These are phyloP conservation scores for Thecophora atra DNA, from an alignment of 2,888 invertebrate species.

Conservation along the genomic window DNA sequence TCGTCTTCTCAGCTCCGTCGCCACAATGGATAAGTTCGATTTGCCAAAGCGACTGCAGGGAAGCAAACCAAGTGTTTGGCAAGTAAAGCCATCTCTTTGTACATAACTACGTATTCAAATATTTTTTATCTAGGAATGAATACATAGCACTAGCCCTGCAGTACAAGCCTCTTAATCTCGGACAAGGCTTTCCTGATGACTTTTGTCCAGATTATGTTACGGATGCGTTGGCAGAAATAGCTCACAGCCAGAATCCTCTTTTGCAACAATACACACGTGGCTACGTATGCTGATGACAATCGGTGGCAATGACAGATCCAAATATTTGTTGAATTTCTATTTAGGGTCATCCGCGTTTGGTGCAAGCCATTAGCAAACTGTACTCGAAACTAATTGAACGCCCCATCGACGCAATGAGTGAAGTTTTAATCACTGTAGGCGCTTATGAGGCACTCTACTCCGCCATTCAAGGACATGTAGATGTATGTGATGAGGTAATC, in stretches of 20 bases:
- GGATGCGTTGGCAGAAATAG: conserved; percentile 76
- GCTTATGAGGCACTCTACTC: conserved; percentile 95
- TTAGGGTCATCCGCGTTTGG: conserved; percentile 91
- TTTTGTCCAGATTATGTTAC: conserved; percentile 85
- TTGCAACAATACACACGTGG: conserved; percentile 94
- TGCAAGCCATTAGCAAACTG: conserved; percentile 83
- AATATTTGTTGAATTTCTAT: not conserved
- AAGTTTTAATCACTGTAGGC: conserved; percentile 89
- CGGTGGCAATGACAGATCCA: no score
- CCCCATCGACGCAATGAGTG: conserved; percentile 83
- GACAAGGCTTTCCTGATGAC: conserved; percentile 96
- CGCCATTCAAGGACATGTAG: conserved; percentile 84
- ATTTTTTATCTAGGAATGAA: conserved; percentile 80
- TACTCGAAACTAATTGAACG: conserved; percentile 82
- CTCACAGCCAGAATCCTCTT: conserved; percentile 75
- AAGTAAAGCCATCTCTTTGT: conserved; percentile 32
- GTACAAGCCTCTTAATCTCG: conserved; percentile 90
- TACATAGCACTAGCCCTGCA: conserved; percentile 85
- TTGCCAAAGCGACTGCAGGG: conserved; percentile 64
- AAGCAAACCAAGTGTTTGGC: conserved; percentile 64
- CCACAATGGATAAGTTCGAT: conserved; percentile 61
- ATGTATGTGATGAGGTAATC: conserved; percentile 89
- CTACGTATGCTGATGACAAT: conserved; percentile 74
- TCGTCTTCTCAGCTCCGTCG: not conserved
- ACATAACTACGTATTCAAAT: not conserved